Base-by-base conservation (phyloP, 2,797 vertebrate species). In the Xenopus petersii region DNA sequence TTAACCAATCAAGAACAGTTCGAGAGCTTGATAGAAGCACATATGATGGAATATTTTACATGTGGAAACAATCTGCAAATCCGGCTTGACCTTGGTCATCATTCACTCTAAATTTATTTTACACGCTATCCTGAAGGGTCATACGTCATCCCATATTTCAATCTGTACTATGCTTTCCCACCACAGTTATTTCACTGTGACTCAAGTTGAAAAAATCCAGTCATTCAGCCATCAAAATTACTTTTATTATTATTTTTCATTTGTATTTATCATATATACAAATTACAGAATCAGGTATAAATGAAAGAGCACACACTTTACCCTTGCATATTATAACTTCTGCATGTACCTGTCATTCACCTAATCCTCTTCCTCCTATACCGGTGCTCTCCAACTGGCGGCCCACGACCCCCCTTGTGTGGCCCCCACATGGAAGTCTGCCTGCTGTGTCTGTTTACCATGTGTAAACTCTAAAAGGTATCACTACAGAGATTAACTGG, bases 11-110 rank as follows among this genome's bases (percentile, higher is more conserved):
- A 54, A 49, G 10, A 56, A 51, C 47, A 16, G n/a, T 13, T 16
- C 5, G 21, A 60, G 13, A 47, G 46, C 46, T 61, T 54, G 65
- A 71, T 72, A 72, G 70, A 65, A 60, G 21, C 30, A 67, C 63
- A 67, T 68, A 73, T 67, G 67, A 77, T 62, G 60, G 49, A 62
- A 68, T 77, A 77, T 77, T 63, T 77, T 62, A 72, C 70, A 72
- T 77, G 48, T 77, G 71, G 75, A 78, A 78, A 59, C 70, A 73
- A 78, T 78, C 65, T 73, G 21, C 56, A 59, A 63, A 58, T 67
- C 15, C 66, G 67, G 56, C 58, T 46, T 51, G 24, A 47, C 58
- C 70, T 72, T 73, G 75, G 75, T 78, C 64, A 73, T 78, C 65
- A 73, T 78, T 78, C 71, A 73, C 66, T 67, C 51, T 68, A 67